Evolutionary conservation across 2,888 invertebrate species (phyloP), one percentile per base, ranked within the genome.

Genomic region (Candidula unifasciata): DNA sequence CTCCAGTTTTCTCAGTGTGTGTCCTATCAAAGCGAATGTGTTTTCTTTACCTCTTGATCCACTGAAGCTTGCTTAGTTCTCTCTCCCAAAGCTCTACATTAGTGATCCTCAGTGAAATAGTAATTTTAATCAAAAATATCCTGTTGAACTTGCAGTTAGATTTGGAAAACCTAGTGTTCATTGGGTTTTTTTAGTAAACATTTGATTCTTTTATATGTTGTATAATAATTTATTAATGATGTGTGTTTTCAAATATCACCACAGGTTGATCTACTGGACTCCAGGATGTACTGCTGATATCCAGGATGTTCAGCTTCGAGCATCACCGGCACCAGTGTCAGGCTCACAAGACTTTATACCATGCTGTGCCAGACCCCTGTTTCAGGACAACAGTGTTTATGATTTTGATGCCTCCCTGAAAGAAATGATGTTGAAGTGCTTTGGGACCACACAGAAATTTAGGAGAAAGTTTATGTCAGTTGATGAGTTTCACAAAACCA

Each of bases 391-490:
- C 24, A 44, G 54, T 30, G 35, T 80, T 10, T 81, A 66, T 69
- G 85, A 85, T 21, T 81, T 82, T 77, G 85, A 85, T 80, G 80
- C 81, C 8, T 81, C 81, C 16, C 52, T 78, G 21, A 85, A 81
- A 27, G 85, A 81, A 24, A 85, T 85, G 85, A 85, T 85, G 77
- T 33, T 5, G 6, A 85, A 81, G 21, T 81, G 81, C 60, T 60
- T 10, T 18, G 77, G 69, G 3, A 30, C 64, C 6, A 30, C 68
- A 3, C n/a, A n/a, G 8, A 81, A 81, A 54, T 44, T 66, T 8
- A 35, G 18, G n/a, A 44, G 30, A n/a, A 76, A 77, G 27, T 54
- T 57, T 10, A 0, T 81, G 13, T 57, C 81, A 52, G 30, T 24
- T 24, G 68, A 73, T 21, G 80, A 81, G 3, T 77, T 60, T 60